Conservation (phyloP, 2,113 vertebrate genomes). For the Regulus satrapa region DNA sequence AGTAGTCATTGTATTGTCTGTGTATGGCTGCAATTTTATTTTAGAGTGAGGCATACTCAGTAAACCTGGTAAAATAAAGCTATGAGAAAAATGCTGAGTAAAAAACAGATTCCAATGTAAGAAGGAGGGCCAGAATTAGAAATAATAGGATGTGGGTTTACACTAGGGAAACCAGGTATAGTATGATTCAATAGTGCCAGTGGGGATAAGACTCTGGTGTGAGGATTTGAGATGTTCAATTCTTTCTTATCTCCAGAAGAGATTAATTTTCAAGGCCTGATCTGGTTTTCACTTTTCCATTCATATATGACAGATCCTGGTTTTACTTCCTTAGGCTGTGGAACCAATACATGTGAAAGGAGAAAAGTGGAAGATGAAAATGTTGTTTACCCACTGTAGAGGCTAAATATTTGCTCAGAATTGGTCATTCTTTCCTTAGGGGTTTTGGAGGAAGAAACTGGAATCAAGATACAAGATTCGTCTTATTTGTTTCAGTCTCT, state of each 20-base stretch:
- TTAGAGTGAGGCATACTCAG: neutral
- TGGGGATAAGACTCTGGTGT: neutral
- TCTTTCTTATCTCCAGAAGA: neutral
- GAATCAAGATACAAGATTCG: neutral
- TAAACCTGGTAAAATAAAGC: neutral
- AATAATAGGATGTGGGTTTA: neutral
- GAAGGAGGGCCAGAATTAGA: neutral
- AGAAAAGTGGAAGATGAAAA: neutral
- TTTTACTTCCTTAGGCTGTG: neutral
- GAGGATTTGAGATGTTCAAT: neutral
- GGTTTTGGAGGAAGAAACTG: neutral
- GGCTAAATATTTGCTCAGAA: neutral
- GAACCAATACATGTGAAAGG: neutral
- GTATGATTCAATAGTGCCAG: neutral
- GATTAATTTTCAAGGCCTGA: neutral
- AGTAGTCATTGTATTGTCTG: neutral
- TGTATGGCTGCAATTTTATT: neutral
- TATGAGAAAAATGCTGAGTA: neutral
- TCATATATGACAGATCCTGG: neutral
- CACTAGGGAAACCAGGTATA: neutral
- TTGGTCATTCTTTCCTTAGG: neutral
- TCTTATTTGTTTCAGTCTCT: neutral
- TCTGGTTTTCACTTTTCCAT: neutral
- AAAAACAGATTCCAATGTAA: neutral
- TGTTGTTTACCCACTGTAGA: neutral